Evolutionary conservation across 2,888 invertebrate species (phyloP).

Genomic region (Cephus sareptanus): DNA sequence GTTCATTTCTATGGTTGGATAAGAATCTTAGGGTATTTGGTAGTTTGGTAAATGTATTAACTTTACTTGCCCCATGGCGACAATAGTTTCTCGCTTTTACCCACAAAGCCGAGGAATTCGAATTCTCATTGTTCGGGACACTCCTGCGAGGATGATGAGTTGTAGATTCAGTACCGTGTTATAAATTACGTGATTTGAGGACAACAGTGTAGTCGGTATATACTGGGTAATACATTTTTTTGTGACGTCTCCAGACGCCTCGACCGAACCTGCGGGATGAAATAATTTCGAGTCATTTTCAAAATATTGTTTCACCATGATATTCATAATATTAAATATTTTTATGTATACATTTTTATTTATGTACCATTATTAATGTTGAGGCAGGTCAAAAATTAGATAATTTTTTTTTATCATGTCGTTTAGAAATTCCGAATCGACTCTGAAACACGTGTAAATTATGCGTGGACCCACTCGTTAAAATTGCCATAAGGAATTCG

Average conservation of each 20-base stretch:
- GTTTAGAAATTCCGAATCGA: neutral
- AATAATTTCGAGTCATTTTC: too few relatives aligned
- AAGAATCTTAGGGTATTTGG: neutral
- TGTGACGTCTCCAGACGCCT: neutral
- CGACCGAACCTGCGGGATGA: too few relatives aligned
- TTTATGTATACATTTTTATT: neutral
- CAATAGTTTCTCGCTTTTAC: neutral
- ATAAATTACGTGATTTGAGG: too few relatives aligned
- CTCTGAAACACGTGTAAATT: neutral
- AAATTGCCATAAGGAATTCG: neutral
- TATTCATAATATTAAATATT: neutral
- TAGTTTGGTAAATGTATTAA: slow-evolving; percentile 2
- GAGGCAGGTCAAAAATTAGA: neutral
- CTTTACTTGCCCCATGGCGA: neutral
- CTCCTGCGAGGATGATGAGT: slow-evolving; percentile 18
- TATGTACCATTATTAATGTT: neutral
- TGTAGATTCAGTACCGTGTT: slow-evolving; percentile 8
- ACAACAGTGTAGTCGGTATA: neutral
- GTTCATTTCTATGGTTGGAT: neutral
- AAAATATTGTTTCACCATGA: neutral
- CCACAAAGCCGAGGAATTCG: slow-evolving; percentile 15
- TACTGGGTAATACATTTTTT: neutral
- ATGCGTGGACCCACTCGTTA: neutral
- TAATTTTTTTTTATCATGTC: too few relatives aligned
- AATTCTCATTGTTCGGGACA: slow-evolving; percentile 20